Evolutionary conservation across 2,888 invertebrate species (phyloP), one percentile per base, ranked within the genome.

Genomic region (Lasioglossum lativentre): DNA sequence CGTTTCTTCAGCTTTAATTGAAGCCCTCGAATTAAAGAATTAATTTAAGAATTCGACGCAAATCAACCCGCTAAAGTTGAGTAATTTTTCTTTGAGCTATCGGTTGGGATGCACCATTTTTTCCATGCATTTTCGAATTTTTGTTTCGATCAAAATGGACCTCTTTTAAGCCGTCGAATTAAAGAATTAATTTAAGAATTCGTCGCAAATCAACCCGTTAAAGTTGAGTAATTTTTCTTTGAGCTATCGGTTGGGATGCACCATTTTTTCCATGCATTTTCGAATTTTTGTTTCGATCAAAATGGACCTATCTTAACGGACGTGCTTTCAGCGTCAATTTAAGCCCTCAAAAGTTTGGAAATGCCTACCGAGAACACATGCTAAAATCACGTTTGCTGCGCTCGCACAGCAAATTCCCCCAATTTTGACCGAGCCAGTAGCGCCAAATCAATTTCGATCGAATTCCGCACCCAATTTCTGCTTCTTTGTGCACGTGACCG

Each of bases 111-210:
- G 42, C 42, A n/a, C 1, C 1, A 42, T 12, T 52, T 52, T 19
- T 52, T 52, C 52, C 8, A 52, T 1, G 23, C 0, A 8, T 16
- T 23, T 3, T 3, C 34, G 3, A 34, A 34, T 34, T 34, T 3
- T 34, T n/a, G n/a, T 23, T 19, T 23, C 0, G 0, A 47, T 0
- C 4, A 0, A 5, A 47, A 19, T 19, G 4, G 4, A 4, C 4
- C 47, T 47, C 10, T 42, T 10, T 42, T 34, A 34, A 34, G 3
- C 34, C 34, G 34, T 34, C n/a, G n/a, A 3, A 1, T 34, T 34
- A 3, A 2, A 34, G 34, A 1, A 34, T 34, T 34, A 34, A 52
- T 52, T n/a, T 8, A 34, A 3, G 34, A 34, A 34, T 2, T 34
- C 34, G 34, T 2, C 34, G 1, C 34, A 40, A 40, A 40, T 10